Base-by-base conservation (phyloP, 1,140 invertebrate species). In the Bombus polaris region DNA sequence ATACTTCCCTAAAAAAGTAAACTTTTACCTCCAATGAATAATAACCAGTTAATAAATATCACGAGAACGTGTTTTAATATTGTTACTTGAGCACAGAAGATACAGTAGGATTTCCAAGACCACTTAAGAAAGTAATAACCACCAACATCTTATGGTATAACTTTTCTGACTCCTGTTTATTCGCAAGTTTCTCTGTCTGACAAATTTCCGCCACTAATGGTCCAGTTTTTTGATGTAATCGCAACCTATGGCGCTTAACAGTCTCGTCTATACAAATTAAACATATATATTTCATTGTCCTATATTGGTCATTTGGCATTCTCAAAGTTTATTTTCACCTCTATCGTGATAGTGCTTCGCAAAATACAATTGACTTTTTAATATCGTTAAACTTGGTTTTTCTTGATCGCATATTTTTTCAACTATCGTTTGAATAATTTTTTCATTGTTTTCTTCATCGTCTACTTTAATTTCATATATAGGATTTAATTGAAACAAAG, bases 311-410 rank as follows among this genome's bases (percentile, higher is more conserved):
- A 15, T 37, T 44, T 35, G 2, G 1, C 1, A 28, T 59, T 39
- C 28, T 35, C 35, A 37, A 65, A 44, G 0, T 62, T 47, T 9
- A 44, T 71, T 53, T 18, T 90, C 86, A 95, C 95, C 93, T 95
- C 96, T 95, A 42, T 96, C 95, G 35, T 96, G 96, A 92, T 97
- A 97, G 89, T 97, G 96, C 87, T 96, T 97, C 42, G 96, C 95
- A 92, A 97, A 97, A 86, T 97, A 96, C 74, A 97, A 96, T 90
- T 98, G 97, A 95, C 97, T 97, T 93, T 96, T 96, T 18, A 97
- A 86, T 2, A 95, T 96, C 9, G 95, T 91, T 32, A 96, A 90
- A 83, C 92, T 93, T 1, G 95, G 92, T 42, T 91, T 90, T n/a
- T 88, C 88, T 87, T 95, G 90, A 32, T 94, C 87, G 0, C 85